These are phyloP conservation scores for Aratinga solstitialis DNA, from an alignment of 2,797 vertebrate genomes.

Conservation along the genomic window DNA sequence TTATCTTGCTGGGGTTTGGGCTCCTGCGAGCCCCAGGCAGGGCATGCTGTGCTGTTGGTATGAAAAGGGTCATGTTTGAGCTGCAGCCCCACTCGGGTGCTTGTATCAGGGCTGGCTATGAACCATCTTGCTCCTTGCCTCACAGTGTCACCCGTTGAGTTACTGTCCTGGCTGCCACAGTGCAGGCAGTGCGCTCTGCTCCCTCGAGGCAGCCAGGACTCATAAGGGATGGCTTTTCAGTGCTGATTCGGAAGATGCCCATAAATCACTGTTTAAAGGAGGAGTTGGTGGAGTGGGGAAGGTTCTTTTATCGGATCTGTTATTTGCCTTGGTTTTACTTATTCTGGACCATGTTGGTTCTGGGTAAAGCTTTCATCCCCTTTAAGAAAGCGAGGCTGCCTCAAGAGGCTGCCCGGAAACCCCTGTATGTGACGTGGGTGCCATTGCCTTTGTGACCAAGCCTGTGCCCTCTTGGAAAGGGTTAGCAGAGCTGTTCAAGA, in stretches of 20 bases:
- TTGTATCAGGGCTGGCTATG: neutral
- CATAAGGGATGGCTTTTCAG: fast-evolving
- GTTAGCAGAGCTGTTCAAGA: neutral
- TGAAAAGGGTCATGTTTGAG: fast-evolving
- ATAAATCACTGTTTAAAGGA: neutral
- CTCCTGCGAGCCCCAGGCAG: neutral
- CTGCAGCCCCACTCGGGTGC: neutral
- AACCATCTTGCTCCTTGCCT: neutral
- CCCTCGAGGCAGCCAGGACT: neutral
- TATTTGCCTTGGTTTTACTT: neutral
- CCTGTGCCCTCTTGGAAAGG: neutral
- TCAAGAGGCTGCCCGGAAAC: neutral
- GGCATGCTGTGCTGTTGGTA: fast-evolving
- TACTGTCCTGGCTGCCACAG: neutral
- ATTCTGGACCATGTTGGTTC: neutral
- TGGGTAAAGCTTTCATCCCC: neutral
- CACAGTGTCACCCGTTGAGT: fast-evolving
- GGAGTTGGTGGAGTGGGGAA: neutral
- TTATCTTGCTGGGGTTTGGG: neutral
- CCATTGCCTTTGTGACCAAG: neutral
- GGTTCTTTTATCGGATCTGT: fast-evolving
- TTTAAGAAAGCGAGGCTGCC: neutral
- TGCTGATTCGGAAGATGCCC: neutral
- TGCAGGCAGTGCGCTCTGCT: fast-evolving
- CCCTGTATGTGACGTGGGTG: fast-evolving